Conservation (phyloP, 2,888 invertebrate genomes). For the Erebia ligea region DNA sequence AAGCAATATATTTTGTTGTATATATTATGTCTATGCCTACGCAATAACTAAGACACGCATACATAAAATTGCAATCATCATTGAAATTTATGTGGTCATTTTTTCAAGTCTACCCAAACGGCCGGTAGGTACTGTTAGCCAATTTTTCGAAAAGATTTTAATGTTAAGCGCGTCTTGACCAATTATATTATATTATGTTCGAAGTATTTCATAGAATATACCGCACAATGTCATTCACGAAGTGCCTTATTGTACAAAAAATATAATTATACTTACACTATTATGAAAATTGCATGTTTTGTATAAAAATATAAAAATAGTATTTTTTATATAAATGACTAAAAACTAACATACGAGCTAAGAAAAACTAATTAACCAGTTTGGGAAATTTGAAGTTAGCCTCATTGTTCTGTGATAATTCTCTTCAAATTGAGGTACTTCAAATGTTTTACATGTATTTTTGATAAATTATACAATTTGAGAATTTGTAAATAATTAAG, state of each 20-base stretch:
- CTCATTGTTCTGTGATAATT: constrained; percentile 82
- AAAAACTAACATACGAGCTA: constrained; percentile 17
- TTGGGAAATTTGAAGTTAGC: constrained; percentile 67
- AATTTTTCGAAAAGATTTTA: not conserved
- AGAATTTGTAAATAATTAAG: constrained; percentile 17
- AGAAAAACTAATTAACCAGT: constrained; percentile 12
- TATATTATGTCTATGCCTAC: not conserved
- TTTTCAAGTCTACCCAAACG: not conserved
- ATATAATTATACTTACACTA: constrained; percentile 6
- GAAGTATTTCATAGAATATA: constrained; percentile 16
- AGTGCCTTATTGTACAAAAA: constrained; percentile 59
- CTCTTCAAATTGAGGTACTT: constrained; percentile 79
- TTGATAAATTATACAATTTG: constrained; percentile 33
- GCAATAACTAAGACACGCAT: not conserved
- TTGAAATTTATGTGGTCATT: not conserved
- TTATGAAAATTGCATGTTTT: constrained; percentile 10
- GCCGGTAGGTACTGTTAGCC: not conserved
- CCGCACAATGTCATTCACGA: constrained; percentile 77
- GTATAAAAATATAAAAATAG: constrained; percentile 7
- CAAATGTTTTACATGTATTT: constrained; percentile 53
- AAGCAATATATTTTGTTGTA: not conserved
- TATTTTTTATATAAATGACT: constrained; percentile 18
- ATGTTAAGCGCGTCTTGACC: constrained; percentile 3
- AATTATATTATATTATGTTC: constrained; percentile 5
- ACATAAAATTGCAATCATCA: not conserved